Evolutionary conservation across 2,113 vertebrate genomes (phyloP), one percentile per base, ranked within the genome.

Genomic region (Corydoras maculifer): DNA sequence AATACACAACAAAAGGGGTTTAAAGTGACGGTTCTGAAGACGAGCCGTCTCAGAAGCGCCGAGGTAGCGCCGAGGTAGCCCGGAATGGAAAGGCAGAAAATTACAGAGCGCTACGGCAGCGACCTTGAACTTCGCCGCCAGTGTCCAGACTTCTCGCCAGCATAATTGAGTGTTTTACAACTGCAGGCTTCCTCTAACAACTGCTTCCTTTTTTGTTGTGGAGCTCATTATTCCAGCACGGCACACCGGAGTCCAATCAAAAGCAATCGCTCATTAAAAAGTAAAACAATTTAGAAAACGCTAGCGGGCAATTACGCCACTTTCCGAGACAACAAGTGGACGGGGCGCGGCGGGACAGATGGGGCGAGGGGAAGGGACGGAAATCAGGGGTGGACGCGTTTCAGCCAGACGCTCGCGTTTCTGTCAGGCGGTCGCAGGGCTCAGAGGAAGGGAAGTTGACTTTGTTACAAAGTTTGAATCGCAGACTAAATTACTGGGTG

Each of bases 251-350:
- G 75, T 32, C 69, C 72, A 74, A 78, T 83, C 75, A 79, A 77
- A 79, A 75, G 57, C 61, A 58, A 72, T 31, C 66, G 66, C 74
- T 72, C 69, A 74, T 77, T 74, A 79, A 79, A 83, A 75, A 72
- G 65, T 61, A 35, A 65, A 75, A 77, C 70, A 76, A 73, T 75
- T 43, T 43, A 68, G 55, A 74, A 70, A 62, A 64, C 55, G 54
- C 70, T 31, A 66, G 66, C 65, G 30, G 48, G 73, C 74, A 73
- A 74, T 80, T 77, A 70, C 48, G 10, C 49, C 9, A 65, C 70
- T 75, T 49, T 79, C 65, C 60, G 58, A 69, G 75, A 76, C 35
- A 25, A 72, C 65, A 62, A 67, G 68, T 54, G n/a, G 18, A 25
- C 18, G 18, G 18, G 18, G 18, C 18, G 18, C 18, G 18, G 2